Evolutionary conservation across 2,113 vertebrate species (phyloP).

Genomic region (Siniperca chuatsi): DNA sequence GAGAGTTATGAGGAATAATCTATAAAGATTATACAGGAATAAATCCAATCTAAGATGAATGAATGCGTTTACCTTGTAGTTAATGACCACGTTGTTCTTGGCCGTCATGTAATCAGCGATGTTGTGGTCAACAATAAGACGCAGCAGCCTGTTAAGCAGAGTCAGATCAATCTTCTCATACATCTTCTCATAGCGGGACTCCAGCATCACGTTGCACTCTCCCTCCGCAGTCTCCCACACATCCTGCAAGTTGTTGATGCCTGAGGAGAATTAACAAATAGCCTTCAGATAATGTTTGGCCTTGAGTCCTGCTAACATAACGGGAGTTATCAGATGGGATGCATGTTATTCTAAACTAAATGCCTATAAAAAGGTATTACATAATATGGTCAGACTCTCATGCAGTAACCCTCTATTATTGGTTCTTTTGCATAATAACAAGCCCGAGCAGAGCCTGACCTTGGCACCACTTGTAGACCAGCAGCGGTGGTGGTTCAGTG

Average conservation of each 20-base stretch:
- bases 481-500: constrained; percentile 95
- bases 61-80: constrained; percentile 91
- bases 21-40: background rate
- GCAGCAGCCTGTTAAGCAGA: constrained; percentile 95
- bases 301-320: background rate
- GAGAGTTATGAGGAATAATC: background rate
- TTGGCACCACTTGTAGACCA: constrained; percentile 99
- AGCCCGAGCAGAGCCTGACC: constrained; percentile 79
- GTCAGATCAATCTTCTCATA: constrained; percentile 99
- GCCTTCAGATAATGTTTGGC: background rate
- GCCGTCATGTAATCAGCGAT: constrained; percentile 99
- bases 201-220: constrained; percentile 99
- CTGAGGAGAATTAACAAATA: constrained; percentile 74
- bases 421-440: background rate
- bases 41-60: background rate
- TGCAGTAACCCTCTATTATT: background rate
- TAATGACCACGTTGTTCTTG: constrained; percentile 99
- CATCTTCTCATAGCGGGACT: constrained; percentile 99
- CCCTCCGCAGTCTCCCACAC: constrained; percentile 98
- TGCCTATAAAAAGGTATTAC: background rate
- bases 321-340: background rate
- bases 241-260: constrained; percentile 98
- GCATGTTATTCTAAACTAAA: background rate
- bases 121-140: constrained; percentile 99
- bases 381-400: too few species aligned